Base-by-base conservation (phyloP, 2,888 invertebrate species). In the Ametastegia equiseti region DNA sequence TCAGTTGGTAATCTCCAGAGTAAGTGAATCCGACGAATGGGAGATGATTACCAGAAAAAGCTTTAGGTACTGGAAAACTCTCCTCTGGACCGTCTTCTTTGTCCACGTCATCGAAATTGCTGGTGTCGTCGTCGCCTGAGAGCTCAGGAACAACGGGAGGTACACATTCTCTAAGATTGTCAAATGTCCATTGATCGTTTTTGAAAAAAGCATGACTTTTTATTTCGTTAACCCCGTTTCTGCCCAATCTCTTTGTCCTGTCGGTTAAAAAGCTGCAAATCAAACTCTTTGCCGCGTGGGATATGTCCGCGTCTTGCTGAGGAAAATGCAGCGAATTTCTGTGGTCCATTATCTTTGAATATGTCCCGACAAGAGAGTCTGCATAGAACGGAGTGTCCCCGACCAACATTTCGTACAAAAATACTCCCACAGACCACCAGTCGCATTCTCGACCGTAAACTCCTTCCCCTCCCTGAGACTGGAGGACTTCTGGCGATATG, bases 401-500 rank as follows among this genome's bases (percentile, higher is more conserved):
- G 82, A 98, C 97, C 80, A 99, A 93, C 99, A 99, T 99, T 94
- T 99, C 99, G 92, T 98, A 99, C 2, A 99, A 94, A 92, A 99
- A 98, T 87, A 99, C 98, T 80, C 99, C 99, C 36, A 99, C 99
- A 27, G 99, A 98, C 99, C 99, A 99, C 98, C 98, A 99, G 93
- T 99, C 99, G 93, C 98, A 99, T 92, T 99, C 99, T 63, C 98
- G 94, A 0, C 99, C 99, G 92, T 99, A 99, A 82, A 97, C 97
- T 81, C 98, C 98, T 90, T 98, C 97, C 54, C 97, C 97, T 85
- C 98, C 98, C 92, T 99, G 99, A 50, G 98, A 98, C 91, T 98
- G 97, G 85, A 99, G 93, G 80, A 99, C 99, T 93, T 99, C 99
- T 0, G 99, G 99, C 80, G 98, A 98, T 88, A 99, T 99, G 91